Evolutionary conservation across 2,797 vertebrate species (phyloP).

Genomic region (Sebastes variabilis): DNA sequence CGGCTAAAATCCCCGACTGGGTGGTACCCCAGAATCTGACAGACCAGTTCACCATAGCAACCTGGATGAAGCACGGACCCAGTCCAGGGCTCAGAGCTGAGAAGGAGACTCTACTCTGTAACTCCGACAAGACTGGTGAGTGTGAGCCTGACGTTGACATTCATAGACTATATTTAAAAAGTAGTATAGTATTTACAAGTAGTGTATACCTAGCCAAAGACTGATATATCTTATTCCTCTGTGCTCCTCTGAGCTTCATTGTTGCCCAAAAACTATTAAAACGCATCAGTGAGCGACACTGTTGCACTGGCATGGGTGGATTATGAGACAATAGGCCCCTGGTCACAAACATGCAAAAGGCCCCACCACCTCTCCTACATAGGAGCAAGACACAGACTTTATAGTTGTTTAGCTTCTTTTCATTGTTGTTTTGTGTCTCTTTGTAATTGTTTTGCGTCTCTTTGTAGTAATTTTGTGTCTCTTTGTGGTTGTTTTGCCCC

Average conservation of each 20-base stretch:
- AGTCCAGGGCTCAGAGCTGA: conserved; percentile 93
- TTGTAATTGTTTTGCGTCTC: too few relatives aligned
- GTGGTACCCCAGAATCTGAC: conserved; percentile 96
- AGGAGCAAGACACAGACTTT: too few relatives aligned
- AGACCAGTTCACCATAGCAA: conserved; percentile 94
- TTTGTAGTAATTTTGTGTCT: too few relatives aligned
- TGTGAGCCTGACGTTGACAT: neutral
- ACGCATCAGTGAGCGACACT: too few relatives aligned
- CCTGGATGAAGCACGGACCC: conserved; percentile 98
- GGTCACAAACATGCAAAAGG: too few relatives aligned
- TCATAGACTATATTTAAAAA: too few relatives aligned
- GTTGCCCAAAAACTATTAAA: neutral
- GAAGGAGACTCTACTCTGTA: conserved; percentile 97
- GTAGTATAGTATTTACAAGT: neutral
- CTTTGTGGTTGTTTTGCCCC: too few relatives aligned
- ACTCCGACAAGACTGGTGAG: conserved; percentile 97
- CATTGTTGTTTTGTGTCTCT: too few relatives aligned
- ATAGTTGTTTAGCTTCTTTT: too few relatives aligned
- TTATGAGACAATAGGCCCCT: too few relatives aligned
- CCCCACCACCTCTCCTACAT: too few relatives aligned
- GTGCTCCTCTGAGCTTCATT: neutral
- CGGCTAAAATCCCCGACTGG: conserved; percentile 93
- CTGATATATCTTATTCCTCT: neutral
- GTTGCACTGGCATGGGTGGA: too few relatives aligned
- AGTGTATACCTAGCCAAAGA: neutral